Conservation (phyloP, 2,888 invertebrate species). For the Tubulanus polymorphus region DNA sequence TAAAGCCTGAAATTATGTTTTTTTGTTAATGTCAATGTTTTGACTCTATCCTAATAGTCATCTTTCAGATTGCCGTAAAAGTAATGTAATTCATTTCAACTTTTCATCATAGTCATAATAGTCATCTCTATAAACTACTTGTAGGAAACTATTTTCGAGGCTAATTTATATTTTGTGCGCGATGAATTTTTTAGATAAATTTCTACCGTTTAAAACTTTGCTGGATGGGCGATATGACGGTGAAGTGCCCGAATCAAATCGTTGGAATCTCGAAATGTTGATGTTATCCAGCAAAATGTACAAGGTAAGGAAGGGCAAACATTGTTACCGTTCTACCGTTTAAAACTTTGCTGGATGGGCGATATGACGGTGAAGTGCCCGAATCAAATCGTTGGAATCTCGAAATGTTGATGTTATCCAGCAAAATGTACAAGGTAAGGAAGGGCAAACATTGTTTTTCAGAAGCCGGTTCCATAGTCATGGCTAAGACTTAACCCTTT, state of each 20-base stretch:
- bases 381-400: slow-evolving; percentile 79
- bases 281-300: slow-evolving; percentile 72
- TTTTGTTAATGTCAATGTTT: no score
- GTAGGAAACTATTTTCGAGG: neutral
- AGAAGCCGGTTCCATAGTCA: no score
- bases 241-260: slow-evolving; percentile 75
- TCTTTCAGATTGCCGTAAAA: no score
- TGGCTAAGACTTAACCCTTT: no score
- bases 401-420: slow-evolving; percentile 77
- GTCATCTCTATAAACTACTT: no score
- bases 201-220: slow-evolving; percentile 93
- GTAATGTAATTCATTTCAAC: no score
- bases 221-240: slow-evolving; percentile 75
- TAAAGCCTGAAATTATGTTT: no score
- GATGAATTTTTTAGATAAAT: slow-evolving; percentile 60
- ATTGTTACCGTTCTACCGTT: neutral
- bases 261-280: slow-evolving; percentile 85
- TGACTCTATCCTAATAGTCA: no score
- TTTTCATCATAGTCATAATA: no score
- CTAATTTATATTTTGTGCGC: slow-evolving; percentile 8
- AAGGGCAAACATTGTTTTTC: no score
- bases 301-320: slow-evolving; percentile 60
- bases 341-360: slow-evolving; percentile 55
- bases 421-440: no score
- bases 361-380: slow-evolving; percentile 81